Percentiles rank a stretch among this genome's conserved stretches.
Conservation (phyloP, 2,113 vertebrate genomes). For the Tragulus kanchil region DNA sequence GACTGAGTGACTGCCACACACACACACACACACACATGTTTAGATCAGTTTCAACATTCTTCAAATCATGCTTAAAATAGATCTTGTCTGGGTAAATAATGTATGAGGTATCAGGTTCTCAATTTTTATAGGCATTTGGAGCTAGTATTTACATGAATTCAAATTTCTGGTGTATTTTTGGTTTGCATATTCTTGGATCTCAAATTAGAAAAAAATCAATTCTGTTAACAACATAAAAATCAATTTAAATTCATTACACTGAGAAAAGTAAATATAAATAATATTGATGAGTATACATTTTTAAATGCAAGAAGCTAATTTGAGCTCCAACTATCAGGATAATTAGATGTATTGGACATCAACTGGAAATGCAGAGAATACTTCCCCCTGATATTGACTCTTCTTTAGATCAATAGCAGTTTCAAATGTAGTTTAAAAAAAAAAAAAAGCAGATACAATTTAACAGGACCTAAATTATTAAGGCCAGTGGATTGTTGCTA, state of each 20-base stretch:
- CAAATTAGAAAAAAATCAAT: constrained; percentile 27
- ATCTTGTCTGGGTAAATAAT: neutral
- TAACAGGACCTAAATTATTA: constrained; percentile 79
- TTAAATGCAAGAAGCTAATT: constrained; percentile 60
- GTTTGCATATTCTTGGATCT: neutral
- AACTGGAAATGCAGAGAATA: constrained; percentile 64
- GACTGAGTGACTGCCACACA: neutral
- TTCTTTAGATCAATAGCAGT: constrained; percentile 63
- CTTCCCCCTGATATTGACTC: constrained; percentile 54
- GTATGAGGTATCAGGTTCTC: neutral
- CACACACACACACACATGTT: neutral
- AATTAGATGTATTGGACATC: constrained; percentile 53
- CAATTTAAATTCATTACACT: constrained; percentile 41
- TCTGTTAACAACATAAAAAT: constrained; percentile 41
- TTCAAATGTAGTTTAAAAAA: constrained; percentile 48
- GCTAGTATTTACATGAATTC: neutral
- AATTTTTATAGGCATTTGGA: neutral
- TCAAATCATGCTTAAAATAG: constrained; percentile 7
- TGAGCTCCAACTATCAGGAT: constrained; percentile 55
- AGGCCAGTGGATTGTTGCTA: constrained; percentile 47
- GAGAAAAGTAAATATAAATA: constrained; percentile 28
- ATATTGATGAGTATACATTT: constrained; percentile 34
- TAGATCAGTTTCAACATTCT: neutral
- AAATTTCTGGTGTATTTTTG: neutral
- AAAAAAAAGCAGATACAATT: constrained; percentile 50